These are phyloP conservation scores for Empidonax traillii DNA, from an alignment of 2,113 vertebrate species.

Conservation along the genomic window DNA sequence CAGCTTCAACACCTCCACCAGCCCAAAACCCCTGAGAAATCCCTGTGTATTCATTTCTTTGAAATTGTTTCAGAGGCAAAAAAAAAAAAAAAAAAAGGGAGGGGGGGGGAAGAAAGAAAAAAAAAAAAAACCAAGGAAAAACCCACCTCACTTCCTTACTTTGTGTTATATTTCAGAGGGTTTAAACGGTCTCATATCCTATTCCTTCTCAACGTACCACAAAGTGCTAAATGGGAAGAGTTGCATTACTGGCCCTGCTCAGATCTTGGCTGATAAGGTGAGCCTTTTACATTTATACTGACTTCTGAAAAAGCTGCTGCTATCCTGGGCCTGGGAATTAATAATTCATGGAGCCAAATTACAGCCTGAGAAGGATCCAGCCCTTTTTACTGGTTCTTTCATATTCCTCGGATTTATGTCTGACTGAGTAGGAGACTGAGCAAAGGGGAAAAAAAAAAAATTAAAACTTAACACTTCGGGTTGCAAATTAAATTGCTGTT, in stretches of 20 bases:
- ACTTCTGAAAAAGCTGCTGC: constrained; percentile 78
- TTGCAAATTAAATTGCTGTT: constrained; percentile 51
- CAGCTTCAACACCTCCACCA: constrained; percentile 11
- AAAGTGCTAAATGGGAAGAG: constrained; percentile 88
- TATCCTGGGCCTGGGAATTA: constrained; percentile 81
- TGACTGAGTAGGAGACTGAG: constrained; percentile 51
- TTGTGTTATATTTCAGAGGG: constrained; percentile 79
- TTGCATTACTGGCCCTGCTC: constrained; percentile 79
- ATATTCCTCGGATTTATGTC: constrained; percentile 83
- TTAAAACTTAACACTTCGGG: constrained; percentile 57
- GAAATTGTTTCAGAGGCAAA: constrained; percentile 2
- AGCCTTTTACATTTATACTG: constrained; percentile 82
- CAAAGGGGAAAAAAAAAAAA: constrained; percentile 21
- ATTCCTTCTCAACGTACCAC: constrained; percentile 78
- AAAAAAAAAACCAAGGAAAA: too few species aligned
- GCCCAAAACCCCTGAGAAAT: constrained; percentile 28
- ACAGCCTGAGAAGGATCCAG: constrained; percentile 84
- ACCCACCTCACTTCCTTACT: constrained; percentile 59
- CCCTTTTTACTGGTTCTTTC: constrained; percentile 83
- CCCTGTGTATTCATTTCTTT: constrained; percentile 11
- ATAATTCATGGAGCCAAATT: constrained; percentile 92
- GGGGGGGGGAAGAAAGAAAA: too few species aligned
- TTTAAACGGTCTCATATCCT: constrained; percentile 81
- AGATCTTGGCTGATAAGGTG: constrained; percentile 88
- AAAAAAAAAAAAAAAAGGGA: too few species aligned